A percentile compares a stretch with the other conserved stretches of the same genome.
These are phyloP conservation scores for Ichneumoninae sp. DNA, from an alignment of 2,888 invertebrate species.

Conservation along the genomic window DNA sequence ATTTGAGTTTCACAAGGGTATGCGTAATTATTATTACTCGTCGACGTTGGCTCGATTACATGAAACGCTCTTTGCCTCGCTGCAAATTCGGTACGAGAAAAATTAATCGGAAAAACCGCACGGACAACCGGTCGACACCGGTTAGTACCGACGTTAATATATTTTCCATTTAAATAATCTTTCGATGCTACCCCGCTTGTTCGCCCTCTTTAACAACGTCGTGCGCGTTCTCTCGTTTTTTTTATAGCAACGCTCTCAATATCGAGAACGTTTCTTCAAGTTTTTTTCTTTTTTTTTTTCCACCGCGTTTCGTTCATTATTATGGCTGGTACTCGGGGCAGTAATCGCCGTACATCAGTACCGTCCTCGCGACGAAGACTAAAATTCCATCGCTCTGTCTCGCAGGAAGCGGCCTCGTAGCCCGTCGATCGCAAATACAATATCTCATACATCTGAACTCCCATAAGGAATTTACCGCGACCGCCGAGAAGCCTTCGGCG, in stretches of 20 bases:
- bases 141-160: conserved; percentile 24
- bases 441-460: conserved; percentile 3
- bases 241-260: conserved; percentile 37
- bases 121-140: conserved; percentile 15
- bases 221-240: not conserved
- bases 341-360: conserved; percentile 29
- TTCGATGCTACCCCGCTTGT: conserved; percentile 32
- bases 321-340: conserved; percentile 17
- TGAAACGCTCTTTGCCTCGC: not conserved
- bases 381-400: conserved; percentile 55
- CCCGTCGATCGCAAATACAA: conserved; percentile 41
- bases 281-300: conserved; percentile 3
- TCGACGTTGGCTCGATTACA: conserved; percentile 3
- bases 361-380: conserved; percentile 61
- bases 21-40: conserved; percentile 1
- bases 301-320: conserved; percentile 7
- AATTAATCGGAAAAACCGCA: conserved; percentile 41
- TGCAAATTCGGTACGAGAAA: conserved; percentile 43
- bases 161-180: conserved; percentile 42
- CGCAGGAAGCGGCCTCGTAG: not conserved
- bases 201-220: not conserved
- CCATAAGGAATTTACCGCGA: conserved; percentile 36
- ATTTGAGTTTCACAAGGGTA: conserved; percentile 4
- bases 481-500: conserved; percentile 61
- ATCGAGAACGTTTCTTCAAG: conserved; percentile 36